Conservation (phyloP, 2,888 invertebrate genomes). For the Apomyelois bistriatella region DNA sequence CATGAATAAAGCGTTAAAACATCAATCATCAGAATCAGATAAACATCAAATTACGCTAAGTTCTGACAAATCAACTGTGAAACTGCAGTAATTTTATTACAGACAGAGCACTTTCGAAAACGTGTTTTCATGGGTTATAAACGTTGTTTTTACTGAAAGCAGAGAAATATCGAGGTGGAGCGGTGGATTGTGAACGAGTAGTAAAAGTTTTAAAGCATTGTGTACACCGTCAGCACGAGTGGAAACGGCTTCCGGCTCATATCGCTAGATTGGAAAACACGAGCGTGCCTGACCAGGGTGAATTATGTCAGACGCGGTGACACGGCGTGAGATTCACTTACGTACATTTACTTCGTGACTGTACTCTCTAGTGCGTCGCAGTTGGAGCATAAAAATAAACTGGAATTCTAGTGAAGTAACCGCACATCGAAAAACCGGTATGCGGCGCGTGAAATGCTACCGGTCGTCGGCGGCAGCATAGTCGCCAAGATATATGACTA, state of each 20-base stretch:
- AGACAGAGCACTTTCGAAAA: not conserved
- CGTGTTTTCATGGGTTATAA: slow-evolving; percentile 10
- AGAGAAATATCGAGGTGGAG: slow-evolving; percentile 26
- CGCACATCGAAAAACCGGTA: slow-evolving; percentile 66
- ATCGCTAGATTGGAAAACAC: slow-evolving; percentile 46
- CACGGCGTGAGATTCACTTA: slow-evolving; percentile 46
- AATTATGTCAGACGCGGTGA: slow-evolving; percentile 39
- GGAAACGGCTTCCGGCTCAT: slow-evolving; percentile 49
- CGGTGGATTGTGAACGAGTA: slow-evolving; percentile 32
- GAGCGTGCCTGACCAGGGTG: slow-evolving; percentile 37
- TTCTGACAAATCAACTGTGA: not conserved
- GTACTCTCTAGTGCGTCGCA: slow-evolving; percentile 48
- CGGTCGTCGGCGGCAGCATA: slow-evolving; percentile 41
- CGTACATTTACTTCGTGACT: slow-evolving; percentile 54
- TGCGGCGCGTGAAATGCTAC: slow-evolving; percentile 70
- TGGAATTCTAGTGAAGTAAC: slow-evolving; percentile 64
- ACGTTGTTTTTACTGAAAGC: slow-evolving; percentile 19
- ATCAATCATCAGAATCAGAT: not conserved
- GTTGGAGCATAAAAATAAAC: slow-evolving; percentile 67
- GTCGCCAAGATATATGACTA: slow-evolving; percentile 63
- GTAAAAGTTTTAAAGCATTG: slow-evolving; percentile 40
- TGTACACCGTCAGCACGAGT: slow-evolving; percentile 31
- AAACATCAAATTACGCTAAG: not conserved
- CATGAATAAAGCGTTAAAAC: no score
- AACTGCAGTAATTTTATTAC: not conserved